phyloP scores from a whole-genome alignment of 2,888 invertebrate species.

The Bibio marci region DNA sequence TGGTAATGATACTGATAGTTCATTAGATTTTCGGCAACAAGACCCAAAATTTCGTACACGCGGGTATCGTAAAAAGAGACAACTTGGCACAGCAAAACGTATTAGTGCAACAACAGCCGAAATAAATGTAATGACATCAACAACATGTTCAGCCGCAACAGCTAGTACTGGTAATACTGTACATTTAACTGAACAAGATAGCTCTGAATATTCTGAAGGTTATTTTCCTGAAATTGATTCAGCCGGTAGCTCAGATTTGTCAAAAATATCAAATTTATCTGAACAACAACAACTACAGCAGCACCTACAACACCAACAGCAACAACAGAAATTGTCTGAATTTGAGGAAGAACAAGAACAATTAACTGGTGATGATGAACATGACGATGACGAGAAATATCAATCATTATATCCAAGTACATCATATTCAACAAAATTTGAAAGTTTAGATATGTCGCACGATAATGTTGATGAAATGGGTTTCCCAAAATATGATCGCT shows the following conservation, averaged over 20 bases:
- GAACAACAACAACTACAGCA: no score
- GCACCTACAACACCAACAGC: no score
- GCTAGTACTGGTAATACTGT: slow-evolving; percentile 14
- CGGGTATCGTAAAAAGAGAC: slow-evolving; percentile 49
- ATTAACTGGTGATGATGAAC: slow-evolving; percentile 13
- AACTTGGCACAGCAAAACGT: slow-evolving; percentile 30
- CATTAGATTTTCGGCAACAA: slow-evolving; percentile 41
- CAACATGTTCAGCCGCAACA: no score
- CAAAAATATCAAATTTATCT: slow-evolving; percentile 24
- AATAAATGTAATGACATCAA: no score
- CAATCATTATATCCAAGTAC: slow-evolving; percentile 18
- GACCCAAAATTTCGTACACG: slow-evolving; percentile 49
- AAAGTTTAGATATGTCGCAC: slow-evolving; percentile 42
- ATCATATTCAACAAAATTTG: slow-evolving; percentile 28
- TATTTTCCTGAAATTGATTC: slow-evolving; percentile 48
- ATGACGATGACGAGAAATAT: neutral
- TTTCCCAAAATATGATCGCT: slow-evolving; percentile 41
- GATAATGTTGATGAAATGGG: slow-evolving; percentile 50
- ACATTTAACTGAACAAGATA: slow-evolving; percentile 34
- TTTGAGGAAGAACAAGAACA: slow-evolving; percentile 28
- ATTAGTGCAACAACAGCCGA: slow-evolving; percentile 25
- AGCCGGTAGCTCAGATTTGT: slow-evolving; percentile 35
- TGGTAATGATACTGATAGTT: slow-evolving; percentile 59
- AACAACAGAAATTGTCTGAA: slow-evolving; percentile 19
- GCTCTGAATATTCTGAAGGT: slow-evolving; percentile 49